Evolutionary conservation across 2,888 invertebrate species (phyloP).

Genomic region (Tenthredo amoena): DNA sequence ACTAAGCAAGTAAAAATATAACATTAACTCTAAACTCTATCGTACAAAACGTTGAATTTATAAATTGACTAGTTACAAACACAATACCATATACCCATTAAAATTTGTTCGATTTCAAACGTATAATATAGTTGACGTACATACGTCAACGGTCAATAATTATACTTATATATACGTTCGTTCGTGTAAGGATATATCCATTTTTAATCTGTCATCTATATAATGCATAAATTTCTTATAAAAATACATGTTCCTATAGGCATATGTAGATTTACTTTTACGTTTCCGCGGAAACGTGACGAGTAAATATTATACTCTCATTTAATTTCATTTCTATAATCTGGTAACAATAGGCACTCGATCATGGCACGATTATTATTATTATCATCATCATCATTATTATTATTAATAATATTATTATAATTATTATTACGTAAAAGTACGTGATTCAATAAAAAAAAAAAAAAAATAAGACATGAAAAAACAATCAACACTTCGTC

Average conservation of each 20-base stretch:
- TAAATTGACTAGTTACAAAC: slow-evolving; percentile 75
- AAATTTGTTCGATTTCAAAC: slow-evolving; percentile 27
- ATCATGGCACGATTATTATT: slow-evolving; percentile 58
- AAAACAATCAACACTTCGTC: slow-evolving; percentile 1
- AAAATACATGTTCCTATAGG: slow-evolving; percentile 28
- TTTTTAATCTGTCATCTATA: slow-evolving; percentile 14
- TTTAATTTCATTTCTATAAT: slow-evolving; percentile 26
- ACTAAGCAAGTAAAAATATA: slow-evolving; percentile 58
- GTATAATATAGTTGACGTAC: neutral
- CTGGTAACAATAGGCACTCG: slow-evolving; percentile 56
- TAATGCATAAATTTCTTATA: slow-evolving; percentile 30
- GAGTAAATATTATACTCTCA: neutral
- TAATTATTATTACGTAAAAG: neutral
- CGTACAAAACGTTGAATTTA: slow-evolving; percentile 63
- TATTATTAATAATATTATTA: neutral
- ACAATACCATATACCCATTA: slow-evolving; percentile 64
- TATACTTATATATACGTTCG: neutral
- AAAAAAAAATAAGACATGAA: neutral
- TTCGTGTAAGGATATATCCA: neutral
- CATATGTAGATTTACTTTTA: neutral
- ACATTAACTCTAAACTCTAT: slow-evolving; percentile 57
- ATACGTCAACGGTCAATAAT: neutral
- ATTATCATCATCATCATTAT: neutral
- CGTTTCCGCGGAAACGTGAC: neutral
- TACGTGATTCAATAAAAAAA: neutral